Base-by-base conservation (phyloP, 1,140 invertebrate genomes). In the Orussus abietinus region DNA sequence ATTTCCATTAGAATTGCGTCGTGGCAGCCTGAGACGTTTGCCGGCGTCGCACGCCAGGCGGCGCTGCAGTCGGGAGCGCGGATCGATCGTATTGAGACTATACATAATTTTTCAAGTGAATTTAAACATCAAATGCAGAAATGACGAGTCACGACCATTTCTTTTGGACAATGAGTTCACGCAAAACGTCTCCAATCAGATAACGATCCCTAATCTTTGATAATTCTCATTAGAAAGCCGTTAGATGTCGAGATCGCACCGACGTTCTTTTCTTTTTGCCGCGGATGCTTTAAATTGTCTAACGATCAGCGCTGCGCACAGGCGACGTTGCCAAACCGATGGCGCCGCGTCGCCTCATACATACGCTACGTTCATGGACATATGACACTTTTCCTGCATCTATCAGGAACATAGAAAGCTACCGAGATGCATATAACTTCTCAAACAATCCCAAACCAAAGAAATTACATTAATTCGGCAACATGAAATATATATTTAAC, bases 251-350 rank as follows among this genome's bases (percentile, higher is more conserved):
- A 33, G 41, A 32, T 30, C 41, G 20, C 42, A 47, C 47, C 37
- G 31, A 32, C 49, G 26, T 51, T 51, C 49, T 53, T 53, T 53
- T 53, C 51, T 53, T 53, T 53, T 53, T 53, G 44, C 46, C 46
- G 51, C 51, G 46, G 44, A 53, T 49, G 49, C 44, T 53, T 36
- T 53, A 53, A 48, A 53, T 46, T 38, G 38, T 35, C 17, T 51
- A 51, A 51, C 49, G 49, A 51, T 51, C 49, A 45, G 45, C 49
- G 40, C 49, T 38, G 41, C 49, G 45, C 44, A 47, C n/a, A 17
- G 18, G 41, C 49, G 20, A 18, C 13, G 49, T 51, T 51, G 49
- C 36, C 49, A 47, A 12, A 6, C n/a, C 22, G 22, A 7, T 25
- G n/a, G n/a, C 22, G n/a, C 22, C n/a, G n/a, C 6, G 6, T 25